Percentiles rank a stretch among this genome's conserved stretches.
phyloP scores from a whole-genome alignment of 2,113 vertebrate genomes.

The Anhinga rufa region DNA sequence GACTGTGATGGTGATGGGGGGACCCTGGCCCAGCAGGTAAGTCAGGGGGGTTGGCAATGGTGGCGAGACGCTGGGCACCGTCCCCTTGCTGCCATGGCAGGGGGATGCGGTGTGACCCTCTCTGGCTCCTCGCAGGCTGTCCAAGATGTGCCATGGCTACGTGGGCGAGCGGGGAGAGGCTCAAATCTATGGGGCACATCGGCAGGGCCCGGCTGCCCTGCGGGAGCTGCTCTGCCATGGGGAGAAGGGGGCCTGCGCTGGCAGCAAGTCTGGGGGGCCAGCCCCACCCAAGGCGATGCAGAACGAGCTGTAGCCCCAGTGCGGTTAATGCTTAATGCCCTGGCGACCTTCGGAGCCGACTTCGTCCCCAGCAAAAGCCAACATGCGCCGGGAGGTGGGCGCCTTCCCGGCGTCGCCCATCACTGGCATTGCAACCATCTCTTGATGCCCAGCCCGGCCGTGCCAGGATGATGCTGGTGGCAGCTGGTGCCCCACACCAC shows the following conservation, averaged over 20 bases:
- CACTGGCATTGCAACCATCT: background rate
- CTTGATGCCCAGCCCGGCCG: background rate
- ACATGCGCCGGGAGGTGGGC: background rate
- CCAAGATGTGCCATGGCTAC: conserved; percentile 43
- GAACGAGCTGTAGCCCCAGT: conserved; percentile 30
- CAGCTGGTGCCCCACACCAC: accelerated
- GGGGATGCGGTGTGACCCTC: accelerated
- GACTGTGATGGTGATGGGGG: conserved; percentile 16
- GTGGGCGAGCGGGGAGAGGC: conserved; percentile 26
- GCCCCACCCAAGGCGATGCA: background rate
- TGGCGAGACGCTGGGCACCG: accelerated
- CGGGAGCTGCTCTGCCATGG: conserved; percentile 26
- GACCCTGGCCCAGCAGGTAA: conserved; percentile 14
- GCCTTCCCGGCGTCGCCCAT: background rate
- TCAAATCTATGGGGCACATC: background rate
- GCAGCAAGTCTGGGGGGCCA: background rate
- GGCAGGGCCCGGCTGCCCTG: background rate
- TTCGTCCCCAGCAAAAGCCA: background rate
- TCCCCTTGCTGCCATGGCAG: accelerated
- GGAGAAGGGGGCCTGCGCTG: background rate
- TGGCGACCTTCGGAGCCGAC: conserved; percentile 38
- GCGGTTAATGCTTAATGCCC: conserved; percentile 55
- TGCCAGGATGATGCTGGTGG: background rate
- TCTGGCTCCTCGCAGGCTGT: background rate
- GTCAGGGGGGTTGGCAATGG: accelerated